A percentile compares a stretch with the other conserved stretches of the same genome.
Evolutionary conservation across 53 echinoderm and acorn worm genomes (phyloP).

Genomic region (Zoroaster sp.): DNA sequence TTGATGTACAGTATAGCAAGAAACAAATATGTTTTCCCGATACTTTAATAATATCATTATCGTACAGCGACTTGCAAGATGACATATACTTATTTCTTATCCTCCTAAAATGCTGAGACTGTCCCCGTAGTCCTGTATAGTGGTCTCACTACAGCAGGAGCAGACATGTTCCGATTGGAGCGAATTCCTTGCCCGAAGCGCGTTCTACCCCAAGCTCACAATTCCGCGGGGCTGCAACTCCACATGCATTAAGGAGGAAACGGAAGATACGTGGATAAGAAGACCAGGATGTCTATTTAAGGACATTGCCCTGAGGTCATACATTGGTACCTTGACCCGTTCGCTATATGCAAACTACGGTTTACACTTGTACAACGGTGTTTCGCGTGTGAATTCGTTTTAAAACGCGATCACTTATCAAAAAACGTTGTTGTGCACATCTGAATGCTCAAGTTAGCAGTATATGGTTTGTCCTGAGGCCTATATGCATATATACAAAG

Average conservation of each 20-base stretch:
- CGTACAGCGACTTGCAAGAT: background rate
- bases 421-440: too few species aligned
- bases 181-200: background rate
- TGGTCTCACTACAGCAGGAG: constrained; percentile 12
- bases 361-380: too few species aligned
- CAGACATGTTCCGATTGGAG: constrained; percentile 13
- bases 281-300: background rate
- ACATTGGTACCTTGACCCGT: background rate
- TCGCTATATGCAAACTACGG: background rate
- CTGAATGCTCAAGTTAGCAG: too few species aligned
- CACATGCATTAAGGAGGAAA: background rate
- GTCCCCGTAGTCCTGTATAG: constrained; percentile 19
- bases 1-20: background rate
- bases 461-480: too few species aligned
- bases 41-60: background rate
- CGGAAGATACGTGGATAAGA: background rate
- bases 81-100: background rate
- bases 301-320: background rate
- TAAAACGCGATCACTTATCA: too few species aligned
- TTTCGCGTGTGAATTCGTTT: too few species aligned
- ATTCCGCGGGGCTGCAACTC: background rate
- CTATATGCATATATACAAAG: too few species aligned
- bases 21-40: background rate
- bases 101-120: background rate
- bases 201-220: background rate